Base-by-base conservation (phyloP, 2,888 invertebrate species). In the Pantelozetes paolii region DNA sequence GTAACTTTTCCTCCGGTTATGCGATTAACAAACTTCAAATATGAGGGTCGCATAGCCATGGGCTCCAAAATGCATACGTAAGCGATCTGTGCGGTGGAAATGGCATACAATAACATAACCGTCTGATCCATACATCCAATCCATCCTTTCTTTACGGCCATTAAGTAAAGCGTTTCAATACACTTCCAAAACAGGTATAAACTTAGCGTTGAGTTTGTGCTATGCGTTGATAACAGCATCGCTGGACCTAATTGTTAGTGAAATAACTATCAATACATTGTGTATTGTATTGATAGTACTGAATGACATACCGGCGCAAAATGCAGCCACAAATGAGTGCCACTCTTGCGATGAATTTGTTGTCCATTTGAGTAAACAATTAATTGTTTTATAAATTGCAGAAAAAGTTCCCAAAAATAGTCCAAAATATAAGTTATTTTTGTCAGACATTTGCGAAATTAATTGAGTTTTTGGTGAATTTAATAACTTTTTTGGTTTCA, bases 111-210 rank as follows among this genome's bases (percentile, higher is more conserved):
- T 0, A 73, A 9, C 1, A 23, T 48, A 20, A 70, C 28, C 20
- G 45, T 32, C 13, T 28, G 26, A 9, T 50, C n/a, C 11, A 20
- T 32, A 69, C 9, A 30, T 1, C 32, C 2, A 1, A 70, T 32
- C 26, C n/a, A 30, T 20, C 73, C 73, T 8, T 57, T 28, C 2
- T 26, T 26, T 26, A 59, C 69, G 2, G 20, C 73, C 18, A 54
- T n/a, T 18, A 30, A 11, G 32, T 45, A 72, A 5, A 54, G 2
- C 57, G 26, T 50, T 64, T 72, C 73, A 20, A 72, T 42, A 32
- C 20, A 67, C 40, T 92, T 92, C 89, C 91, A 91, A 83, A 90
- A 86, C 8, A 90, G 87, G 81, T 92, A 92, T 42, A 92, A 84
- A 20, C 91, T 88, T 72, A 92, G 85, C 0, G 90, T 89, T 62